Evolutionary conservation across 2,113 vertebrate species (phyloP).

Genomic region (Manacus vitellinus): DNA sequence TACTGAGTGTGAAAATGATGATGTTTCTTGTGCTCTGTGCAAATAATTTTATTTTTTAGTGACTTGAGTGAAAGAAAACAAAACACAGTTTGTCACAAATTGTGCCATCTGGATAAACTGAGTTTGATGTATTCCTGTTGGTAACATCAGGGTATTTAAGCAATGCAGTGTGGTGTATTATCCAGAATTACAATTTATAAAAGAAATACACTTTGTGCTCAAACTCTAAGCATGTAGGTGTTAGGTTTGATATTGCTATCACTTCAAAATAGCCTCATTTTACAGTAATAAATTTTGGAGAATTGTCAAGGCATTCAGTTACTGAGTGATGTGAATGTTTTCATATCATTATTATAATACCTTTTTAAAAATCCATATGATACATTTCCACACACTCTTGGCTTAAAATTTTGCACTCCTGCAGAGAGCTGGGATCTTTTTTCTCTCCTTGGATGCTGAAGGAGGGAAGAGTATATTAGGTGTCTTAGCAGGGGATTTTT

Average conservation of each 20-base stretch:
- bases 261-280: neutral
- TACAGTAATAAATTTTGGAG: neutral
- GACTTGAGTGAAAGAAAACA: neutral
- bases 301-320: neutral
- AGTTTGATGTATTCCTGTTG: neutral
- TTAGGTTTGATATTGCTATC: neutral
- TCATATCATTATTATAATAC: neutral
- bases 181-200: neutral
- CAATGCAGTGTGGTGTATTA: neutral
- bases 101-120: constrained; percentile 18
- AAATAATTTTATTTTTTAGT: neutral
- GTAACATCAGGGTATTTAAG: neutral
- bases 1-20: neutral
- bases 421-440: neutral
- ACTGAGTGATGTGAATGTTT: neutral
- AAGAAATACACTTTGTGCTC: neutral
- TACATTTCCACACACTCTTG: neutral
- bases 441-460: neutral
- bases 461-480: neutral
- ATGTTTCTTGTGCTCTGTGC: neutral
- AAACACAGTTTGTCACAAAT: neutral
- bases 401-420: neutral
- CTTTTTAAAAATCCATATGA: neutral
- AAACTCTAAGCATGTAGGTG: neutral
- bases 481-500: neutral